Evolutionary conservation across 2,888 invertebrate species (phyloP).

Genomic region (Hyposoter didymator): DNA sequence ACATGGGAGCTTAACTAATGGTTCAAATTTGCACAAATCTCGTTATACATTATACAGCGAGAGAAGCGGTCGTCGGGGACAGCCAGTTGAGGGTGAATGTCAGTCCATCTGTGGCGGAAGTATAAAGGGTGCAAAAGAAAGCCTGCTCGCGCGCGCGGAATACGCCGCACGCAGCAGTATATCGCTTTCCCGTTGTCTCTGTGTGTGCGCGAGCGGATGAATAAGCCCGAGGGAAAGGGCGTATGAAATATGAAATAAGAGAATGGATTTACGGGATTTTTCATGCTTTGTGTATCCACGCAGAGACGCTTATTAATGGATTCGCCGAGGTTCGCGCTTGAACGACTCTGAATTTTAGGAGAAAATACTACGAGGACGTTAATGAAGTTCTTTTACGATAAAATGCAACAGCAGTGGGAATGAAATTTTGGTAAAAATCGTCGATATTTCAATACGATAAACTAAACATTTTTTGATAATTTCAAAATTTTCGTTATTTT

Average conservation of each 20-base stretch:
- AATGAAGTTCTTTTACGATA: not conserved
- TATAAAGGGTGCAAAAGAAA: constrained; percentile 58
- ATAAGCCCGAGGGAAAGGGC: constrained; percentile 27
- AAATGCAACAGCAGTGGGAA: not conserved
- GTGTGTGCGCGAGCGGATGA: constrained; percentile 6
- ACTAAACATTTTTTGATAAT: too few relatives aligned
- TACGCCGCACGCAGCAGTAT: not conserved
- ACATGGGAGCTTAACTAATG: constrained; percentile 7
- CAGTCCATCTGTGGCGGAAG: constrained; percentile 58
- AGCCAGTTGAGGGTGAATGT: constrained; percentile 42
- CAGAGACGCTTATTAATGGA: not conserved
- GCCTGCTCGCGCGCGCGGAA: not conserved
- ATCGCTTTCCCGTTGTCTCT: not conserved
- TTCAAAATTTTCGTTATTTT: too few relatives aligned
- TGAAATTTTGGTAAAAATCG: not conserved
- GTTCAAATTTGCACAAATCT: constrained; percentile 24
- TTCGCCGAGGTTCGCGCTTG: not conserved
- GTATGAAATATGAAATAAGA: constrained; percentile 44
- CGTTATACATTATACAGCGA: not conserved
- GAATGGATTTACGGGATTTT: not conserved
- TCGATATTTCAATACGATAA: too few relatives aligned
- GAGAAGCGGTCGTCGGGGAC: constrained; percentile 15
- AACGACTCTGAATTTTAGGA: not conserved
- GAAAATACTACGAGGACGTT: not conserved
- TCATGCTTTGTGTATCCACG: not conserved